Base-by-base conservation (phyloP, 2,113 vertebrate genomes). In the Atrichornis clamosus region DNA sequence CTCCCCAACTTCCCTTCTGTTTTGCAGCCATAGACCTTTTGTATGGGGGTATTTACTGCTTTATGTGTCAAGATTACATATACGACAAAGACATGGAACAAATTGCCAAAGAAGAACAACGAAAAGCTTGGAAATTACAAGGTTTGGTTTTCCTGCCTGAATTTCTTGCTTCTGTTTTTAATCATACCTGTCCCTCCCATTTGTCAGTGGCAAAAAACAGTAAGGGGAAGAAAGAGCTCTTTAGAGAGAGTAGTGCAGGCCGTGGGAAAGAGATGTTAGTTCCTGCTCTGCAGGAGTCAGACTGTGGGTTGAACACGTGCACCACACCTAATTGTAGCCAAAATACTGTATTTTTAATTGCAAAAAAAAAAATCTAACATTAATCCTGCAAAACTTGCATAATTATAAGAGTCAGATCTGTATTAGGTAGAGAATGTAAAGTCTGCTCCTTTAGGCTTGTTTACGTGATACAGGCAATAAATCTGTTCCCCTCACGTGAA, bases 11-110 rank as follows among this genome's bases (percentile, higher is more conserved):
- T 92, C 79, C 95, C 75, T 96, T 97, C 84, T 95, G 95, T 94
- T 97, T 90, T 96, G 64, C 97, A 99, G 99, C 99, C 95, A 99
- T 99, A 98, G 99, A 99, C 97, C 98, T 99, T 96, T 98, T 99
- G 97, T 99, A 99, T 89, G 99, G 99, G 79, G 99, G 99, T 93
- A 99, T 99, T 97, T 99, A 99, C 98, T 99, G 99, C 98, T 99
- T 99, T 98, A 98, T 99, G 98, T 99, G 99, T 98, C 99, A 99
- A 98, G 99, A 99, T 98, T 99, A 99, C 98, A 99, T 99, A 97
- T 99, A 99, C 87, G 99, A 99, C 98, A 99, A 99, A 99, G 99
- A 99, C 97, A 99, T 99, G 98, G 99, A 99, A 97, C 99, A 99
- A 98, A 99, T 99, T 97, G 99, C 99, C 99, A 99, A 99, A 99